A percentile compares a stretch with the other conserved stretches of the same genome.
These are phyloP conservation scores for Rhynchomys soricoides DNA, from an alignment of 2,113 vertebrate genomes.

Conservation along the genomic window DNA sequence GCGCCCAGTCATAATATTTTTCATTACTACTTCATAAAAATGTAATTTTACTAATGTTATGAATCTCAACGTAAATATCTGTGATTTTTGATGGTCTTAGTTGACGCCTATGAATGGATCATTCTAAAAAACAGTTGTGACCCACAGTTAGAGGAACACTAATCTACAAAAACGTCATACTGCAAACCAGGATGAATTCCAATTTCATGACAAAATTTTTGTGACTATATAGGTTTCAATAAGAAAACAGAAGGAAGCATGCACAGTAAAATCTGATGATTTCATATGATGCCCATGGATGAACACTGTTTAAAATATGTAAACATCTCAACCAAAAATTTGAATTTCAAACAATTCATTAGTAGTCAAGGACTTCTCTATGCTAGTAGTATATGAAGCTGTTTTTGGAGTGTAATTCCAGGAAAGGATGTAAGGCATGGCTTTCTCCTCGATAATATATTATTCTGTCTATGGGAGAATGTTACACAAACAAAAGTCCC, in stretches of 20 bases:
- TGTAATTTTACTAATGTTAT: neutral
- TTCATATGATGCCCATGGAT: neutral
- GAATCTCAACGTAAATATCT: neutral
- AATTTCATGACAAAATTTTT: neutral
- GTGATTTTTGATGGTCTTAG: too few species aligned
- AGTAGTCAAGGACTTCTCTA: neutral
- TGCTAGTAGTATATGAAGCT: neutral
- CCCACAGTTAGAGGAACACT: neutral
- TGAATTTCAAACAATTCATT: neutral
- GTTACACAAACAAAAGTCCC: slow-evolving; percentile 21
- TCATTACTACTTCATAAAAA: neutral
- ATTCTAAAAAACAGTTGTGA: neutral
- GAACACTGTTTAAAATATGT: neutral
- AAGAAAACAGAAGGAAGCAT: neutral
- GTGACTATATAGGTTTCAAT: neutral
- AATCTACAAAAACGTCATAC: neutral
- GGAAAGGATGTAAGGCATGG: neutral
- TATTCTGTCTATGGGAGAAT: neutral
- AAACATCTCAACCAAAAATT: neutral
- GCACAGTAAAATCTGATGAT: neutral
- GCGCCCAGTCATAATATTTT: neutral
- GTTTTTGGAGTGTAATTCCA: neutral
- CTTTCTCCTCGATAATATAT: neutral
- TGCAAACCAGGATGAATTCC: neutral
- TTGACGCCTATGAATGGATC: neutral